These are phyloP conservation scores for Atherinomorus stipes DNA, from an alignment of 2,113 vertebrate genomes.

Conservation along the genomic window DNA sequence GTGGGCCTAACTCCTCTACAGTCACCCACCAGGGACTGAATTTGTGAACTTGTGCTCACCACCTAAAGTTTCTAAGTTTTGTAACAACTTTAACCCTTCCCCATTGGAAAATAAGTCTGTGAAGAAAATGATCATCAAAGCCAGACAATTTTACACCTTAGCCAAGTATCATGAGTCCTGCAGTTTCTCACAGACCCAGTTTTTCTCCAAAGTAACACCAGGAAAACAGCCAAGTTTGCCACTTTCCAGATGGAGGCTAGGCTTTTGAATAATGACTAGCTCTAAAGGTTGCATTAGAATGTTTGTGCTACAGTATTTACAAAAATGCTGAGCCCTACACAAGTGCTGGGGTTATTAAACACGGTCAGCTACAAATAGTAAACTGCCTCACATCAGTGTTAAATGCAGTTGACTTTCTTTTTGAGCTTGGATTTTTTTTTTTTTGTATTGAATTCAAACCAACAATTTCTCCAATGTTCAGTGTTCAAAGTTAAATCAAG, in stretches of 20 bases:
- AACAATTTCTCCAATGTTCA: not conserved
- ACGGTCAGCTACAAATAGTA: slow-evolving; percentile 13
- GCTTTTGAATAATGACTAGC: slow-evolving; percentile 83
- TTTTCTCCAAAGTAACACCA: slow-evolving; percentile 80
- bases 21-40: slow-evolving; percentile 26
- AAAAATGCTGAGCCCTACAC: slow-evolving; percentile 66
- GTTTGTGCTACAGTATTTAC: slow-evolving; percentile 66
- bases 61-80: slow-evolving; percentile 69
- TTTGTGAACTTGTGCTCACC: slow-evolving; percentile 53
- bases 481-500: not conserved
- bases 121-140: slow-evolving; percentile 80
- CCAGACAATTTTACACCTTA: slow-evolving; percentile 85
- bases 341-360: slow-evolving; percentile 28
- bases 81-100: slow-evolving; percentile 67
- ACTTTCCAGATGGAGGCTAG: slow-evolving; percentile 84
- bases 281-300: slow-evolving; percentile 76
- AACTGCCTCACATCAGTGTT: slow-evolving; percentile 22
- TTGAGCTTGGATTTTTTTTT: not conserved
- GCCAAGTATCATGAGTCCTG: slow-evolving; percentile 82
- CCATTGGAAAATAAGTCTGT: slow-evolving; percentile 59
- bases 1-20: slow-evolving; percentile 18
- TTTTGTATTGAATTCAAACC: not conserved
- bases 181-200: slow-evolving; percentile 83
- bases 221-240: slow-evolving; percentile 83
- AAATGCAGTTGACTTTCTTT: slow-evolving; percentile 23